phyloP scores from a whole-genome alignment of 37 sponge, comb jelly and placozoan genomes.

The Axinella damicornis region DNA sequence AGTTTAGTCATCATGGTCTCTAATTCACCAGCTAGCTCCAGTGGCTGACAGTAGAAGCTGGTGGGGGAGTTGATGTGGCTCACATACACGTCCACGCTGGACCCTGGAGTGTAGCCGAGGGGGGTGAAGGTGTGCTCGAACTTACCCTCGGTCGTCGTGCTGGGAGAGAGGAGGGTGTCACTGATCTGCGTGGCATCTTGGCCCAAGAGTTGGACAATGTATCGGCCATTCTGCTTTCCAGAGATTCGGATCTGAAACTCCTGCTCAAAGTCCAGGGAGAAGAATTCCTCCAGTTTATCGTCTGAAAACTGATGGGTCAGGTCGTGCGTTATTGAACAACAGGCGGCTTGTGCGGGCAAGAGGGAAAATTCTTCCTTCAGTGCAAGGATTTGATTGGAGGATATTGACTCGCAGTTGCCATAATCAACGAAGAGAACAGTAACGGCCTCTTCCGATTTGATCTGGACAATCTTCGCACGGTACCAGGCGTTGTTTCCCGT shows the following conservation, averaged over 20 bases:
- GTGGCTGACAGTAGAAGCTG: slow-evolving; percentile 83
- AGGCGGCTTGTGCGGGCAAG: slow-evolving; percentile 55
- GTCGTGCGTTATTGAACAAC: slow-evolving; percentile 43
- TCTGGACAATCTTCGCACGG: slow-evolving; percentile 60
- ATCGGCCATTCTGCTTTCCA: slow-evolving; percentile 11
- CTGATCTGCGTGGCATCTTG: slow-evolving; percentile 8
- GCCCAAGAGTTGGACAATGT: slow-evolving; percentile 48
- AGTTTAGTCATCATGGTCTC: slow-evolving; percentile 69
- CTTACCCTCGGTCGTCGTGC: background rate
- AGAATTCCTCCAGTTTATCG: slow-evolving; percentile 28
- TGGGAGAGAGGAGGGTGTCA: slow-evolving; percentile 9
- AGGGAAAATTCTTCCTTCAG: slow-evolving; percentile 18
- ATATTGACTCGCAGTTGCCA: slow-evolving; percentile 69
- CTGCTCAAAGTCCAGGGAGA: slow-evolving; percentile 51
- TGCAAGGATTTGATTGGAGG: slow-evolving; percentile 12
- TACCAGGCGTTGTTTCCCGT: slow-evolving; percentile 74
- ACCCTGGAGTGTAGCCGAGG: slow-evolving; percentile 25
- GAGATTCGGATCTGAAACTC: slow-evolving; percentile 39
- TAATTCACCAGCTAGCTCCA: slow-evolving; percentile 61
- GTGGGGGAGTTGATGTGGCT: slow-evolving; percentile 55
- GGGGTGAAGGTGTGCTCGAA: background rate
- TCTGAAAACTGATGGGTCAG: background rate
- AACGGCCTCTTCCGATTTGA: background rate
- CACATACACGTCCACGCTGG: slow-evolving; percentile 56
- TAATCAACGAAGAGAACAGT: slow-evolving; percentile 72